phyloP scores from a whole-genome alignment of 2,888 invertebrate species.

The Caprella mutica region DNA sequence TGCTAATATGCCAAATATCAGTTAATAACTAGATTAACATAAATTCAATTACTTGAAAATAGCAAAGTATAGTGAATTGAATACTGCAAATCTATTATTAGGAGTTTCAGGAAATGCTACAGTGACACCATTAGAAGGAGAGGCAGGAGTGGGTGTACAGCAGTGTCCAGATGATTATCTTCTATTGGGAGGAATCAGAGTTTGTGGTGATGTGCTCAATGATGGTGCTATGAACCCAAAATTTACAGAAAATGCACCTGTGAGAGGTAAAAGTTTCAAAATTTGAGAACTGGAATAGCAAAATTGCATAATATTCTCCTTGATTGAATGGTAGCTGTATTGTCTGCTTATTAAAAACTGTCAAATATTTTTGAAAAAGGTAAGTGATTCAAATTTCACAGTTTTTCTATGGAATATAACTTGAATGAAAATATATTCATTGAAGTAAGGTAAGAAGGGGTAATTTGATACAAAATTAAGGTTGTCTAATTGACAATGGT shows the following conservation, averaged over 20 bases:
- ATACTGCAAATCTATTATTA: no score
- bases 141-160: constrained; percentile 62
- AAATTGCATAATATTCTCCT: not conserved
- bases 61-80: no score
- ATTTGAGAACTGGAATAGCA: not conserved
- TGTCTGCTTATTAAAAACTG: not conserved
- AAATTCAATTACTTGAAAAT: no score
- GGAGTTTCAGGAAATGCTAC: no score
- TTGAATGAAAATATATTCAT: not conserved
- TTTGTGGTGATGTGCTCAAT: constrained; percentile 63
- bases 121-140: no score
- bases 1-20: no score
- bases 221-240: constrained; percentile 54
- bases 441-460: no score
- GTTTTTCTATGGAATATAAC: not conserved
- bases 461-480: no score
- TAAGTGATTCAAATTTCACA: no score
- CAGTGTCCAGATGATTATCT: constrained; percentile 67
- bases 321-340: not conserved
- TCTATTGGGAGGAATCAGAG: constrained; percentile 53
- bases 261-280: constrained; percentile 48
- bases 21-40: no score
- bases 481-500: no score
- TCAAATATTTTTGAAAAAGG: no score
- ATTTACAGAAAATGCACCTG: constrained; percentile 55